Base-by-base conservation (phyloP, 1,140 invertebrate species). In the Asobara japonica region DNA sequence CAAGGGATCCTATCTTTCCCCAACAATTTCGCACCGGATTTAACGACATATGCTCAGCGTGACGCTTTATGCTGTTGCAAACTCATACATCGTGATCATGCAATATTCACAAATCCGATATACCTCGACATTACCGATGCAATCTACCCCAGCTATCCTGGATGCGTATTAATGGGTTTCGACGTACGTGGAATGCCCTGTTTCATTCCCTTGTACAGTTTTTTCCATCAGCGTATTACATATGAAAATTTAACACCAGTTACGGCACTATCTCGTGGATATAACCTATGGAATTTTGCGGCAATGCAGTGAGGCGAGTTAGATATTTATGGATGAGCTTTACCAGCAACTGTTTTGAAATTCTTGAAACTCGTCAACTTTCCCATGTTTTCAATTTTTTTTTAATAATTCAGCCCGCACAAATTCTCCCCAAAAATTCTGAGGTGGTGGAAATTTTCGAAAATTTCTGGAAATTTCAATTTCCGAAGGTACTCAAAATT, bases 41-140 rank as follows among this genome's bases (percentile, higher is more conserved):
- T 27, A 41, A 36, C 31, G 65, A 41, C 65, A 38, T 13, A 66
- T 27, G 22, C 22, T 51, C 61, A 31, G 16, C 22, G 13, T 36
- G 56, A 27, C 69, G 61, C 25, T 51, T 45, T 56, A 69, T 48
- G 36, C 33, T 38, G 33, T 38, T 65, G 30, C 61, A n/a, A 56
- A 27, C 51, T 29, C 70, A 27, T 73, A 72, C 45, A 16, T 72
- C 71, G 73, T 71, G 65, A 71, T 70, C 60, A 80, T 81, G 76
- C 75, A 78, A 79, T 78, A 80, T 80, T 81, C 74, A 80, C 79
- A 80, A 77, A 83, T 81, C 77, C 77, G 77, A 81, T 80, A 77
- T 74, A 69, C 71, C 73, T 77, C 67, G 74, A 79, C 78, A 73
- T 73, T 73, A 79, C 76, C 67, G 45, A 66, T 56, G 30, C 30